phyloP scores from a whole-genome alignment of 2,888 invertebrate species.

The Pollenia amentaria region DNA sequence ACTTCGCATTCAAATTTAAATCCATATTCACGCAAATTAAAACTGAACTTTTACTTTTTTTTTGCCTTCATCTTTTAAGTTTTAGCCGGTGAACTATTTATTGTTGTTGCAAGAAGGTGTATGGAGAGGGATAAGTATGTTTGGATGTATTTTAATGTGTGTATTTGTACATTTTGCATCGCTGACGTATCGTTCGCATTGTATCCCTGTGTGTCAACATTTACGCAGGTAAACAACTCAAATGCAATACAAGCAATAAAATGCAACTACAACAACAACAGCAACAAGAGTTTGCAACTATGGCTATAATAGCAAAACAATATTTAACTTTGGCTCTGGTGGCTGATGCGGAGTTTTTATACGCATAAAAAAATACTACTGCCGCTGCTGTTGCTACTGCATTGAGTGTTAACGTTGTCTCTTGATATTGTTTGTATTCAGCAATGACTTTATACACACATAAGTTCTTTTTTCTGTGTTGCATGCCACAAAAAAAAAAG shows the following conservation, averaged over 20 bases:
- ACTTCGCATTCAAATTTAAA: slow-evolving; percentile 1
- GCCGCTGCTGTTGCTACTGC: not conserved
- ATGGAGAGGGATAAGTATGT: not conserved
- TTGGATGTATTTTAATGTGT: not conserved
- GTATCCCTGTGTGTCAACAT: slow-evolving; percentile 6
- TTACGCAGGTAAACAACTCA: slow-evolving; percentile 52
- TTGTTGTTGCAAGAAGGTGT: not conserved
- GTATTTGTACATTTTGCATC: not conserved
- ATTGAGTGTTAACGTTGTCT: not conserved
- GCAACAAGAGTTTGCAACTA: not conserved
- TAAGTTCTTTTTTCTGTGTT: not conserved
- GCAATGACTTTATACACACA: slow-evolving; percentile 21
- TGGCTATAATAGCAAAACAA: slow-evolving; percentile 17
- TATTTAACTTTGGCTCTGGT: slow-evolving; percentile 40
- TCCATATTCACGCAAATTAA: slow-evolving; percentile 15
- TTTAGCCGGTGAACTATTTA: not conserved
- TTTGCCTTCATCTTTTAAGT: not conserved
- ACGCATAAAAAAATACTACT: not conserved
- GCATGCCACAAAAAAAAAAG: slow-evolving; percentile 29
- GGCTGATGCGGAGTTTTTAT: not conserved
- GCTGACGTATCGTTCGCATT: not conserved
- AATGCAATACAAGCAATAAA: slow-evolving; percentile 44
- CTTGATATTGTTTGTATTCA: slow-evolving; percentile 4
- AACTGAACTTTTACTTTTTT: slow-evolving; percentile 49
- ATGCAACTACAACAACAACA: not conserved